These are phyloP conservation scores for Aphelinus certus DNA, from an alignment of 1,140 invertebrate genomes.

Conservation along the genomic window DNA sequence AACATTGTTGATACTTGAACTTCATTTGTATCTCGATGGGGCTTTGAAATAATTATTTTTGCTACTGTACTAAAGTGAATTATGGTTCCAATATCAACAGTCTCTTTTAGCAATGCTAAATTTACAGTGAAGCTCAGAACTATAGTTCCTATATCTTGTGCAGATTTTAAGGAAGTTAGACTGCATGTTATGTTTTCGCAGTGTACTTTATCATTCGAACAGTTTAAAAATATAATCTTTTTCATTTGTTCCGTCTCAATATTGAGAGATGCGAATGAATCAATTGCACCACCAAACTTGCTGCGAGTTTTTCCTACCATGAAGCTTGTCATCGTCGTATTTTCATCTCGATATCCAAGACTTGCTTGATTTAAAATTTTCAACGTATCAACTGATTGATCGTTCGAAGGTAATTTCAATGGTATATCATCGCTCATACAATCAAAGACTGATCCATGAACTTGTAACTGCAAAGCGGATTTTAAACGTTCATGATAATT, in stretches of 20 bases:
- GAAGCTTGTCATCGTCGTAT: no score
- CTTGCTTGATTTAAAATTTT: background rate
- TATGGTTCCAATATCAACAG: background rate
- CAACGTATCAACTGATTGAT: background rate
- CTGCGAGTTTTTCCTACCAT: no score
- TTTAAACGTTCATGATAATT: no score
- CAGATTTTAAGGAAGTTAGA: conserved; percentile 41
- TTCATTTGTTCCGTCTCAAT: no score
- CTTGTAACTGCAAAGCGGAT: conserved; percentile 40
- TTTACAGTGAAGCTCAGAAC: conserved; percentile 45
- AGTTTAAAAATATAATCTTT: conserved; percentile 26
- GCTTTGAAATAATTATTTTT: background rate
- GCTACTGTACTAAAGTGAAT: conserved; percentile 1
- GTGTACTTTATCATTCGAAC: conserved; percentile 39
- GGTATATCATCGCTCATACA: conserved; percentile 25
- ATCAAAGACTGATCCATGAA: conserved; percentile 40
- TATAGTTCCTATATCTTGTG: conserved; percentile 46
- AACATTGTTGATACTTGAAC: conserved; percentile 51
- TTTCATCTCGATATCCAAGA: no score
- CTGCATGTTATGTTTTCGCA: conserved; percentile 45
- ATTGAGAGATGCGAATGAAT: no score
- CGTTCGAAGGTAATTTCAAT: background rate
- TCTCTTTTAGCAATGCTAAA: conserved; percentile 39
- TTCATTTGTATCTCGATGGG: background rate
- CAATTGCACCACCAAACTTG: no score